Conservation (phyloP, 2,113 vertebrate genomes). For the Pelusios castaneus region DNA sequence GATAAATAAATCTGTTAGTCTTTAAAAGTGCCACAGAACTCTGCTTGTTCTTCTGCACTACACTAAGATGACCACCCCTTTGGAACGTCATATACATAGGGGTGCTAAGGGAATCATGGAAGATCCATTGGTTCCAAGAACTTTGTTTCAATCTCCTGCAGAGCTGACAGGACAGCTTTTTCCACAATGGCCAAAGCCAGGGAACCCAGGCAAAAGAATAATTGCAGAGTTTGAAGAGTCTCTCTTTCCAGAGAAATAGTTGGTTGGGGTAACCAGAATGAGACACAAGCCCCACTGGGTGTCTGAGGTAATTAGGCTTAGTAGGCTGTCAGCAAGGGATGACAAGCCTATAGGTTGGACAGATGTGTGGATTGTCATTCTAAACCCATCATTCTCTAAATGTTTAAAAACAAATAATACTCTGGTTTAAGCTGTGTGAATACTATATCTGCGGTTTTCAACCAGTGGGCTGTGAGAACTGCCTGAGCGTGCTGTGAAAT, state of each 20-base stretch:
- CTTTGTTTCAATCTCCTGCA: neutral
- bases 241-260: rapidly evolving
- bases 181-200: neutral
- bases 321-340: neutral
- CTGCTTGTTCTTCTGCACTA: too few species aligned
- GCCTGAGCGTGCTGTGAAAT: too few species aligned
- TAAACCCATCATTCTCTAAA: neutral
- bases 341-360: rapidly evolving
- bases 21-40: too few species aligned
- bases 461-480: too few species aligned
- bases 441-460: too few species aligned
- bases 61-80: too few species aligned
- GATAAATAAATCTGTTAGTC: too few species aligned
- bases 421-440: rapidly evolving
- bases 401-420: neutral
- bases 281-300: neutral
- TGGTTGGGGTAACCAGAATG: neutral
- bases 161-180: rapidly evolving
- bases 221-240: too few species aligned
- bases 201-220: neutral
- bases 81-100: too few species aligned
- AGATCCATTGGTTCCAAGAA: rapidly evolving
- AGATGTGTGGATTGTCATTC: neutral
- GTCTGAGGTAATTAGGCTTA: neutral
- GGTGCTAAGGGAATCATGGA: neutral